Percentiles rank a stretch among this genome's conserved stretches.
Conservation (phyloP, 2,888 invertebrate genomes). For the Gari tellinella region DNA sequence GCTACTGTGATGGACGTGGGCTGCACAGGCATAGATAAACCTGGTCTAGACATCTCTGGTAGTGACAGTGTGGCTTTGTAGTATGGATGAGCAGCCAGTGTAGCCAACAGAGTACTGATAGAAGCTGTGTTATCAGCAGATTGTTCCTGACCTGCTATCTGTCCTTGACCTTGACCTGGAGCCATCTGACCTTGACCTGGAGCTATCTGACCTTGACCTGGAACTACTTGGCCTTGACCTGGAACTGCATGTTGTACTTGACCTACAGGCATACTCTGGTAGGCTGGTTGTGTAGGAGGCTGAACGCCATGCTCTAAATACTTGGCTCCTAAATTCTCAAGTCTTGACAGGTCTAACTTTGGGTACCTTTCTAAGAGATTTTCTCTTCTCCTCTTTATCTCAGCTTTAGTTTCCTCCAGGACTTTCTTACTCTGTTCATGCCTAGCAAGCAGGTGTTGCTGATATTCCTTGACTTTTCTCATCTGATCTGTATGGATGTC, state of each 20-base stretch:
- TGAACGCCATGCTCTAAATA: slow-evolving; percentile 32
- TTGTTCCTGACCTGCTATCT: background rate
- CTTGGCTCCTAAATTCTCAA: slow-evolving; percentile 56
- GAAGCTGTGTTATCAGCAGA: slow-evolving; percentile 43
- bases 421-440: slow-evolving; percentile 73
- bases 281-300: background rate
- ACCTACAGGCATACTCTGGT: background rate
- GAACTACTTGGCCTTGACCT: background rate
- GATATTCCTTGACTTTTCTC: slow-evolving; percentile 73
- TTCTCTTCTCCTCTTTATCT: slow-evolving; percentile 68
- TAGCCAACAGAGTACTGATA: slow-evolving; percentile 61
- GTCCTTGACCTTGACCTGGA: slow-evolving; percentile 5
- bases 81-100: slow-evolving; percentile 67
- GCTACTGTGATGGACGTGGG: slow-evolving; percentile 26
- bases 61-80: slow-evolving; percentile 61
- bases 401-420: slow-evolving; percentile 70
- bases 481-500: slow-evolving; percentile 52
- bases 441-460: slow-evolving; percentile 68
- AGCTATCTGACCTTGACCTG: slow-evolving; percentile 5
- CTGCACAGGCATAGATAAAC: background rate
- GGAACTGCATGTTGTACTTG: background rate
- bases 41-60: slow-evolving; percentile 8
- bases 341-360: slow-evolving; percentile 60
- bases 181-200: background rate
- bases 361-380: slow-evolving; percentile 66